Base-by-base conservation (phyloP, 2,888 invertebrate species). In the Pandemis corylana region DNA sequence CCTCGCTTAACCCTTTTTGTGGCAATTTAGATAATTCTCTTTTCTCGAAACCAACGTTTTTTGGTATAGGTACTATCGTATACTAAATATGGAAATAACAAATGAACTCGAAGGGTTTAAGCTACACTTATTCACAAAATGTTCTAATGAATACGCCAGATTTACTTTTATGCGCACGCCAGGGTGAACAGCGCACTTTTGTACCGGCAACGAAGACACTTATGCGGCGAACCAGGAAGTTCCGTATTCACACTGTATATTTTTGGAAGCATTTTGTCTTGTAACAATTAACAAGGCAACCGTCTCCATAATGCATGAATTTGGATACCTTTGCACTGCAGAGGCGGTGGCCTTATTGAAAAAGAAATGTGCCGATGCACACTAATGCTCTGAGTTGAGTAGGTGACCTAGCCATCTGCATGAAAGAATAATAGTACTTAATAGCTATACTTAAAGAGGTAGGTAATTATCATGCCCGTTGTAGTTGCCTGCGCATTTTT, bases 141-240 rank as follows among this genome's bases (percentile, higher is more conserved):
- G 56, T 7, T 56, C 9, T 56, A 20, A 56, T 7, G 20, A 56
- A 56, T 20, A 20, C 56, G 56, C 9, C 20, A n/a, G 56, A 56
- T 44, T 67, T 78, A 68, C 53, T 71, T 68, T 79, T 79, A 80
- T 15, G 6, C 7, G 78, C 78, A 74, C 62, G 76, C 65, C 44
- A 69, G 71, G 68, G 72, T 65, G 71, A 78, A 67, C 81, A 75
- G 77, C 71, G 77, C 68, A 64, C 68, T 76, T 36, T 68, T 53
- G 59, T 69, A 44, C 64, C 42, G 42, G 20, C 56, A 7, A 7
- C 56, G 28, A 36, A 28, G 56, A 12, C n/a, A 46, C 28, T 62
- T 9, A 56, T 20, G 56, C 56, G 63, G 7, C n/a, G 61, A 49
- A 62, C 49, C 44, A 59, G 61, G 68, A 68, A 68, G 46, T 36